Conservation (phyloP, 1,140 invertebrate species). For the Megalonaias nervosa region DNA sequence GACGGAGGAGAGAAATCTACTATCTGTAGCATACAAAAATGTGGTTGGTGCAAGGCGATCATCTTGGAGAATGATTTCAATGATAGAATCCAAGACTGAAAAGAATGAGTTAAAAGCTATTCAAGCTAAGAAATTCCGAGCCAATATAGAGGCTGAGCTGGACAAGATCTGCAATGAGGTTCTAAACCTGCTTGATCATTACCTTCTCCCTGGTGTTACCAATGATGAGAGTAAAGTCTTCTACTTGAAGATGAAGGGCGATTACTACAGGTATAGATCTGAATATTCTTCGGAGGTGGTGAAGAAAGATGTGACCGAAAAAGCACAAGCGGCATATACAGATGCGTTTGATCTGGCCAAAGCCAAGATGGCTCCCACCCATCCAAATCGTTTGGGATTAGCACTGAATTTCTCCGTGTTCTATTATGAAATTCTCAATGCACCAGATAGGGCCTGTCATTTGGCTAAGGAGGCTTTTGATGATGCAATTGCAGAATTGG, state of each 20-base stretch:
- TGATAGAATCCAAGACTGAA: conserved; percentile 89
- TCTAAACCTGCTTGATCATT: conserved; percentile 95
- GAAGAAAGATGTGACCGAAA: conserved; percentile 83
- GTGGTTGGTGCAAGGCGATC: conserved; percentile 96
- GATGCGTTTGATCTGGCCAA: conserved; percentile 99
- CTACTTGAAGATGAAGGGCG: conserved; percentile 99
- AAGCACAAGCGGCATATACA: conserved; percentile 99
- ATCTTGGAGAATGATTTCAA: conserved; percentile 99
- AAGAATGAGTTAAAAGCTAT: conserved; percentile 88
- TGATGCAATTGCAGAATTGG: conserved; percentile 99
- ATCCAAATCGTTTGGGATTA: conserved; percentile 98
- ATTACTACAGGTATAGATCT: conserved; percentile 99
- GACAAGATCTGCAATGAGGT: conserved; percentile 99
- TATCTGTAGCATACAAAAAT: conserved; percentile 99
- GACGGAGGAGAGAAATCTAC: conserved; percentile 88
- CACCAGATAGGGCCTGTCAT: conserved; percentile 98
- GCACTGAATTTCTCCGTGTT: conserved; percentile 99
- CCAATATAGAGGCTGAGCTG: conserved; percentile 99
- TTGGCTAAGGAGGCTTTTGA: conserved; percentile 99
- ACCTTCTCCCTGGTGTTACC: conserved; percentile 80
- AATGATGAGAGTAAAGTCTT: conserved; percentile 94
- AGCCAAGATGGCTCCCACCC: conserved; percentile 98
- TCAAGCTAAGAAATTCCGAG: conserved; percentile 80
- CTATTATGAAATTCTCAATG: conserved; percentile 99
- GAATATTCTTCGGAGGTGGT: conserved; percentile 91